A percentile compares a stretch with the other conserved stretches of the same genome.
Evolutionary conservation across 1,140 invertebrate species (phyloP).

Genomic region (Caenorhabditis tropicalis): DNA sequence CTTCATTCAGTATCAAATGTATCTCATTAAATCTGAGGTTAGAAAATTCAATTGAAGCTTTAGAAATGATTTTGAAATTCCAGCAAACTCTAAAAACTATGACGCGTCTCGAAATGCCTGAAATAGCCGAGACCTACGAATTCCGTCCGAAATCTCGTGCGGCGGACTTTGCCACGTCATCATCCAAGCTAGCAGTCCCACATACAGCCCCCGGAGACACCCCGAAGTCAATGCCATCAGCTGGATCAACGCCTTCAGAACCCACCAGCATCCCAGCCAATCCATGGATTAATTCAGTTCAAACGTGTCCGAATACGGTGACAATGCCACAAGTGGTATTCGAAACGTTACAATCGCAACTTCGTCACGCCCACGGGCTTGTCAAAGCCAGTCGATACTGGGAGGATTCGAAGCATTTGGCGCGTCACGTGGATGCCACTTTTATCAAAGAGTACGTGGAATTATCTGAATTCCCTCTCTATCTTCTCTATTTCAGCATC

Average conservation of each 20-base stretch:
- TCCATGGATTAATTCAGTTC: background rate
- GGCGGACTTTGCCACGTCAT: background rate
- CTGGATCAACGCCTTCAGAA: constrained; percentile 1
- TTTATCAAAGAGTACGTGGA: constrained; percentile 22
- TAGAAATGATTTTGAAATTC: background rate
- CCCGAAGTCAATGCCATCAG: background rate
- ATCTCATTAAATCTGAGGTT: background rate
- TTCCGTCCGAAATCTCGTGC: background rate
- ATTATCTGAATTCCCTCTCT: background rate
- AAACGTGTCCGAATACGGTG: background rate
- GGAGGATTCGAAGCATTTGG: background rate
- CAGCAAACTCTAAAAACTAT: background rate
- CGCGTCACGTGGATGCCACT: background rate
- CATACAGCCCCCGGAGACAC: background rate
- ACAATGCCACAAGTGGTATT: constrained; percentile 14
- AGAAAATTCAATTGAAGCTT: background rate
- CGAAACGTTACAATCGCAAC: background rate
- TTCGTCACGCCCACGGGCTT: background rate
- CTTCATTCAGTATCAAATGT: constrained; percentile 2
- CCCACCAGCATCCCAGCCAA: background rate
- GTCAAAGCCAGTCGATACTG: constrained; percentile 2
- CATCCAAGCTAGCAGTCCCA: too few relatives aligned
- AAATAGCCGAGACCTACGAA: background rate
- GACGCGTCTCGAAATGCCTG: background rate
- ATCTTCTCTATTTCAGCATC: background rate